Percentiles rank a stretch among this genome's conserved stretches.
phyloP scores from a whole-genome alignment of 2,888 invertebrate genomes.

The Timema podura region DNA sequence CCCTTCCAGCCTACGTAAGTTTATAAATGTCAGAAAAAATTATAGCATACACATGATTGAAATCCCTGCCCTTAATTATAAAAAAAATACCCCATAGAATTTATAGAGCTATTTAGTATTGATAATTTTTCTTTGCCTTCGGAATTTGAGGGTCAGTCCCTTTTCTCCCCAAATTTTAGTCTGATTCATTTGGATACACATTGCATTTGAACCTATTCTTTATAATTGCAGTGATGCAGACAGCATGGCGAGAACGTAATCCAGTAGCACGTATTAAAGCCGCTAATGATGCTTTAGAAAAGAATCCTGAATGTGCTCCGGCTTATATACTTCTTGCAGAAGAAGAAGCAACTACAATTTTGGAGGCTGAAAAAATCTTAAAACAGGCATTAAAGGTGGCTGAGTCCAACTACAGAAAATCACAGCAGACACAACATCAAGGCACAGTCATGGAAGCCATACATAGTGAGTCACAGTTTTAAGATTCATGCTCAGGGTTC shows the following conservation, averaged over 20 bases:
- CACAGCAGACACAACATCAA: conserved; percentile 77
- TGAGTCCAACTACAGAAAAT: conserved; percentile 73
- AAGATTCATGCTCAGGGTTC: neutral
- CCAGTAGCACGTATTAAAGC: conserved; percentile 85
- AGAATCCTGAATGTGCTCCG: conserved; percentile 87
- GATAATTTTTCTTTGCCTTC: too few relatives aligned
- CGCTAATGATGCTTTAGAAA: conserved; percentile 83
- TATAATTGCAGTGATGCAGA: conserved; percentile 69
- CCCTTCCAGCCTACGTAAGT: too few relatives aligned
- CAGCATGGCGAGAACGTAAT: conserved; percentile 94
- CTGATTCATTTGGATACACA: too few relatives aligned
- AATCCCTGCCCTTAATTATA: too few relatives aligned
- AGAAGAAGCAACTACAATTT: conserved; percentile 91
- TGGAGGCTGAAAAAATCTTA: conserved; percentile 79
- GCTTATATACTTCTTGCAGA: conserved; percentile 94
- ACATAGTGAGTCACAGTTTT: conserved; percentile 50
- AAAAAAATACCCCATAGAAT: too few relatives aligned
- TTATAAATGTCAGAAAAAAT: too few relatives aligned
- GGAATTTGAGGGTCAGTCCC: too few relatives aligned
- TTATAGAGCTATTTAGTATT: too few relatives aligned
- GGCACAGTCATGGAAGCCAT: conserved; percentile 68
- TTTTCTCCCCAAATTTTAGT: too few relatives aligned
- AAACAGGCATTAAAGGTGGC: conserved; percentile 81
- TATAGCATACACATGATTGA: too few relatives aligned
- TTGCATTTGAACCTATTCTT: too few relatives aligned